A percentile compares a stretch with the other conserved stretches of the same genome.
phyloP scores from a whole-genome alignment of 2,113 vertebrate genomes.

The Apteryx owenii region DNA sequence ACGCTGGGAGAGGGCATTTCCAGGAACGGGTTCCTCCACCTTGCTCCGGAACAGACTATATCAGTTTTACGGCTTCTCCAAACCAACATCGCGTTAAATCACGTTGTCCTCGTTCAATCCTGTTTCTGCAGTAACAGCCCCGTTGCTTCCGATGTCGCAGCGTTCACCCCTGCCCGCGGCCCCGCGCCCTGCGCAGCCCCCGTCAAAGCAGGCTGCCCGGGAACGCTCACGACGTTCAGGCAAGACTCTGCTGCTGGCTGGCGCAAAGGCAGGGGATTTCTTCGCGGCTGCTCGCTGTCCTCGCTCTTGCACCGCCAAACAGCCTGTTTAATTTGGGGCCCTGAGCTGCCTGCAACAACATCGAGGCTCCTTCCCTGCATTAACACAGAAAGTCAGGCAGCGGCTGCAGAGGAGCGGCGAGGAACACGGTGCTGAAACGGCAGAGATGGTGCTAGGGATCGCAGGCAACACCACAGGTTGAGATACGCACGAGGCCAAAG shows the following conservation, averaged over 20 bases:
- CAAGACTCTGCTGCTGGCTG: not conserved
- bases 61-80: not conserved
- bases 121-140: not conserved
- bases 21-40: not conserved
- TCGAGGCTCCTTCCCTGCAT: not conserved
- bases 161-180: not conserved
- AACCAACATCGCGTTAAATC: not conserved
- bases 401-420: fast-evolving
- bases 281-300: not conserved
- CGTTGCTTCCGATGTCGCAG: not conserved
- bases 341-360: fast-evolving
- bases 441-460: fast-evolving
- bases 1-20: fast-evolving
- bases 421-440: fast-evolving
- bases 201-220: not conserved
- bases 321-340: not conserved
- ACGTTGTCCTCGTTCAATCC: not conserved
- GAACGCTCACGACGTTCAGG: not conserved
- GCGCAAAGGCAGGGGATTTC: not conserved
- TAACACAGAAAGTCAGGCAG: fast-evolving
- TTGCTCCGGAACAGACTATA: not conserved
- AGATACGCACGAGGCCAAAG: not conserved
- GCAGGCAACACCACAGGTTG: not conserved
- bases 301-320: not conserved
- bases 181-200: not conserved